Evolutionary conservation across 2,888 invertebrate species (phyloP), one percentile per base, ranked within the genome.

Genomic region (Sarcophaga carnaria): DNA sequence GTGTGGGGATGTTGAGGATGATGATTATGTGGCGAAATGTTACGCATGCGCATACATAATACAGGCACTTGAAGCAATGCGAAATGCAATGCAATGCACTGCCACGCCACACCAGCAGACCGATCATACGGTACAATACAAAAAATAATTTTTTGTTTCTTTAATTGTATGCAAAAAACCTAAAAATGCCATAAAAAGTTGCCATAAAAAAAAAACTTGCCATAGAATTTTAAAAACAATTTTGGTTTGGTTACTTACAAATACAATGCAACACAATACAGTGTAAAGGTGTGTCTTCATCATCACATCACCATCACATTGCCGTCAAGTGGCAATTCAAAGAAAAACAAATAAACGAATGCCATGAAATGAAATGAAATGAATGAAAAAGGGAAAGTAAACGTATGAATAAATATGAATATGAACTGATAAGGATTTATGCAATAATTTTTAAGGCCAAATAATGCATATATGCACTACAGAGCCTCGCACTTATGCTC

Each of bases 31-130:
- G 66, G 75, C 64, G 49, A 84, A 84, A 60, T 80, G 84, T 84
- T 84, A 84, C 84, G 84, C 84, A 84, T 84, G 84, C 76, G 80
- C 80, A 84, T 80, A 80, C 84, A 84, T 84, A 84, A 84, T 84
- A 74, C 71, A 84, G 80, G 74, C 80, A 71, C 80, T 80, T 84
- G 84, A 84, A 37, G 37, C 8, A 2, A 8, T 37, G 2, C 1
- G 0, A 37, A 80, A 70, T 66, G 60, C 17, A 59, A 45, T 67
- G 67, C n/a, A 22, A 22, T 22, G 22, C 10, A 49, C 14, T 22
- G 49, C 12, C 17, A 54, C 17, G 54, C 14, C 4, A 54, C 4
- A 3, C 4, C 49, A 12, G 3, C 49, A 12, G 3, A 14, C 14
- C 14, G 3, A 14, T 2, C 14, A 14, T 49, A 49, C 2, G 0